Percentiles rank a stretch among this genome's conserved stretches.
These are phyloP conservation scores for Cathartes aura DNA, from an alignment of 2,113 vertebrate genomes.

Conservation along the genomic window DNA sequence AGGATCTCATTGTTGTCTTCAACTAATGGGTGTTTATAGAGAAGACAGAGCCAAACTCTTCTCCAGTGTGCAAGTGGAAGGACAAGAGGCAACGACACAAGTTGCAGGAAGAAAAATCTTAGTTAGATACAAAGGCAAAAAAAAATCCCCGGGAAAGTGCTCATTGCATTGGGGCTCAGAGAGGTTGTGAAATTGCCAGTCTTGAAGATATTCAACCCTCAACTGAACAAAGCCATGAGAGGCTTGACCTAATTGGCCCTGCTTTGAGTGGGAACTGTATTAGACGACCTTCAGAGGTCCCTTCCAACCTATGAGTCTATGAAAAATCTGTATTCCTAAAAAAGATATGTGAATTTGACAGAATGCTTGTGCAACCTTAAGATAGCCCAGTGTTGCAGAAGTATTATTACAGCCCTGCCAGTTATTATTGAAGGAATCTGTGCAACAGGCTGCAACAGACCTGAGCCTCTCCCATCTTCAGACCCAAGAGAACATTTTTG, in stretches of 20 bases:
- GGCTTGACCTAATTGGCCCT: background rate
- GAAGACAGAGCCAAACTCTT: background rate
- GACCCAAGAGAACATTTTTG: background rate
- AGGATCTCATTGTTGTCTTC: background rate
- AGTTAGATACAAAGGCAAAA: background rate
- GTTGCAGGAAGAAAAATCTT: background rate
- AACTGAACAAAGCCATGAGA: background rate
- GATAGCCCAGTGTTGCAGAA: background rate
- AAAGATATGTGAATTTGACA: background rate
- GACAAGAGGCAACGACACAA: background rate
- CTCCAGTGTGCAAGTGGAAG: background rate
- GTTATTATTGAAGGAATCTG: background rate
- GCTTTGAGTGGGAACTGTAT: background rate
- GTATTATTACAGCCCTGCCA: background rate
- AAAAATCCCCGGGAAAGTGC: background rate
- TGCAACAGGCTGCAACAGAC: background rate
- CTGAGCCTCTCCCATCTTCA: background rate
- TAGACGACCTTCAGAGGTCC: background rate
- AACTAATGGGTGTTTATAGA: background rate
- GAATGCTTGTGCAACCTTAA: background rate
- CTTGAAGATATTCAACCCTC: background rate
- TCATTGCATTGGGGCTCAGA: background rate
- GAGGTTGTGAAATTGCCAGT: background rate
- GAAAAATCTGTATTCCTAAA: background rate
- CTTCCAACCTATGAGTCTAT: background rate